Percentiles rank a stretch among this genome's conserved stretches.
Evolutionary conservation across 1,140 invertebrate genomes (phyloP).

Genomic region (Protaetia brevitarsis): DNA sequence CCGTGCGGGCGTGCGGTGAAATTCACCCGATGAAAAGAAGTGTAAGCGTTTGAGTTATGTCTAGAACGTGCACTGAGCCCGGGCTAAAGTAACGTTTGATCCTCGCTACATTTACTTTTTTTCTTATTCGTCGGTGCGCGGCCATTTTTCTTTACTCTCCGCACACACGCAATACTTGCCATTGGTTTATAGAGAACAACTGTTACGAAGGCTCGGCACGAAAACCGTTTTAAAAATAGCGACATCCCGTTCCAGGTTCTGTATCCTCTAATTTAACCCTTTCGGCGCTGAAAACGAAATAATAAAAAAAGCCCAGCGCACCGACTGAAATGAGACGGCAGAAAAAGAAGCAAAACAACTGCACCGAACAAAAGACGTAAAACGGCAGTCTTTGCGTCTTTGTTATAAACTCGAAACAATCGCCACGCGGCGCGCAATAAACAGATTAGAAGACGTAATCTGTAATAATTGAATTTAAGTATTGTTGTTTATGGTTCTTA

Average conservation of each 20-base stretch:
- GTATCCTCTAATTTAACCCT: not conserved
- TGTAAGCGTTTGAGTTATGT: constrained; percentile 33
- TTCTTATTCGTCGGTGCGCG: constrained; percentile 26
- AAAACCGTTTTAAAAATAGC: not conserved
- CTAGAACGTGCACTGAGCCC: constrained; percentile 29
- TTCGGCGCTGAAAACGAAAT: not conserved
- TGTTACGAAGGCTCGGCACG: not conserved
- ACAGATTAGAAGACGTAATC: constrained; percentile 2
- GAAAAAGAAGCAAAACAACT: not conserved
- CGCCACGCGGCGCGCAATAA: not conserved
- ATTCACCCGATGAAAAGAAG: not conserved
- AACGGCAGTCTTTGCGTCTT: not conserved
- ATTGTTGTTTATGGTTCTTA: constrained; percentile 23
- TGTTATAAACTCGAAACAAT: constrained; percentile 4
- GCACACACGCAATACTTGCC: not conserved
- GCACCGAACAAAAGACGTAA: not conserved
- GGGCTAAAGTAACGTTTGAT: constrained; percentile 28
- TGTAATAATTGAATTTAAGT: constrained; percentile 15
- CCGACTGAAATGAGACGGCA: no score
- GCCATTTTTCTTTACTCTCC: not conserved
- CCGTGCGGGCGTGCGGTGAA: constrained; percentile 5
- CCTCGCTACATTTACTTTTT: constrained; percentile 30
- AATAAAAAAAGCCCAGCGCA: not conserved
- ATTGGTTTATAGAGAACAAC: constrained; percentile 14
- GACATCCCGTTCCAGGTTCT: not conserved